Base-by-base conservation (phyloP, 2,113 vertebrate genomes). In the Aspiorhynchus laticeps region DNA sequence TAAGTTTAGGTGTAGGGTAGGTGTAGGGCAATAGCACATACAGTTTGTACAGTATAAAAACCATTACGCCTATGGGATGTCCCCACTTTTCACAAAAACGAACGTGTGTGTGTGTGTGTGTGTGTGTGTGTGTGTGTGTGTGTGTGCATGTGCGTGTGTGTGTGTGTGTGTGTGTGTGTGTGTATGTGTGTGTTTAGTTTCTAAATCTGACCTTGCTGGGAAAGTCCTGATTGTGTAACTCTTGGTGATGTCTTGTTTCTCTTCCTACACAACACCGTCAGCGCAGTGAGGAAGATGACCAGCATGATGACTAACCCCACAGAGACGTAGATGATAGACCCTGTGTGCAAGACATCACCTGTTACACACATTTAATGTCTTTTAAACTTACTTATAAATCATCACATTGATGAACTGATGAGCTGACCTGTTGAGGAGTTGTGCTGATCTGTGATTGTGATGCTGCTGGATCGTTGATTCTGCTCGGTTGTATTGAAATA, bases 181-280 rank as follows among this genome's bases (percentile, higher is more conserved):
- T n/a, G n/a, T n/a, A n/a, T n/a, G n/a, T 69, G 80, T 83, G 41
- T 71, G n/a, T 77, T 80, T 26, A 21, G 80, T 31, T 3, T 51
- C 5, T 69, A 43, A 43, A 51, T 67, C 63, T 69, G 41, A 83
- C 80, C 80, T 6, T 31, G 36, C 19, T 48, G 38, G 12, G 41
- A 21, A 69, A 1, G 26, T 15, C 26, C 41, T 2, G 80, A 24
- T 15, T 77, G 51, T 7, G 51, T 26, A 26, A 38, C 7, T 69
- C 28, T 24, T 46, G 56, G 11, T 24, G 61, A 31, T 78, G 67
- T 85, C 31, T 12, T 63, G 10, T 5, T 28, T 65, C 28, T 85
- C 41, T 77, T 17, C 36, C 5, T 78, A 24, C 7, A 21, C 21
- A 67, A n/a, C 61, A 61, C 12, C 5, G 3, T 67, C 56, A 67